Evolutionary conservation across 2,113 vertebrate species (phyloP).

Genomic region (Clarias macrocephalus): DNA sequence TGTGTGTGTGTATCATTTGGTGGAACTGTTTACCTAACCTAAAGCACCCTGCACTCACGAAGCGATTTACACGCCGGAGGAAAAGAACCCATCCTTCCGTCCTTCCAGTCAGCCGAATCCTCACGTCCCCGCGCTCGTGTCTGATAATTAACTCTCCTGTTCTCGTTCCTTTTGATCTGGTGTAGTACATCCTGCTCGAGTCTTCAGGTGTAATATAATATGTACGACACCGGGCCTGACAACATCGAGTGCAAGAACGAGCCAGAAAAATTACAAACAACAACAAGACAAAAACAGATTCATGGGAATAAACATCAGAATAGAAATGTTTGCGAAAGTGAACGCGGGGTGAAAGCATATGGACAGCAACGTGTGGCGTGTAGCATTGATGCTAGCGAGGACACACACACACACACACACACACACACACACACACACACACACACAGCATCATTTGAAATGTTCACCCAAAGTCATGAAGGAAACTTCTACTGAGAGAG

Average conservation of each 20-base stretch:
- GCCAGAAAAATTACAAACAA: neutral
- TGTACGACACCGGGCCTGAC: neutral
- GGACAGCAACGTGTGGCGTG: too few relatives aligned
- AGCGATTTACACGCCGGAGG: neutral
- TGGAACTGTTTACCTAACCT: neutral
- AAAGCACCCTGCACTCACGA: neutral
- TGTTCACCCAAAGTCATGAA: neutral
- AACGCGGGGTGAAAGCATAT: neutral
- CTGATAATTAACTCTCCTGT: constrained; percentile 29
- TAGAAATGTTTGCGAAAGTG: neutral
- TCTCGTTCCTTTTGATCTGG: constrained; percentile 20
- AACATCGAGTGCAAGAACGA: neutral
- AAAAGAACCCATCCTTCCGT: neutral
- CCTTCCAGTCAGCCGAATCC: neutral
- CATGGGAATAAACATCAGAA: neutral
- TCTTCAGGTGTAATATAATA: neutral
- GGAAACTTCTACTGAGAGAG: neutral
- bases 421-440: too few relatives aligned
- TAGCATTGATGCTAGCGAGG: neutral
- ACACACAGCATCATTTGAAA: neutral
- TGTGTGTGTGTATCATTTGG: neutral
- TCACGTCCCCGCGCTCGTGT: neutral
- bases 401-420: too few relatives aligned
- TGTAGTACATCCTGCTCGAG: neutral
- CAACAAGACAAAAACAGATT: too few relatives aligned